Evolutionary conservation across 2,888 invertebrate genomes (phyloP).

Genomic region (Limnephilus rhombicus): DNA sequence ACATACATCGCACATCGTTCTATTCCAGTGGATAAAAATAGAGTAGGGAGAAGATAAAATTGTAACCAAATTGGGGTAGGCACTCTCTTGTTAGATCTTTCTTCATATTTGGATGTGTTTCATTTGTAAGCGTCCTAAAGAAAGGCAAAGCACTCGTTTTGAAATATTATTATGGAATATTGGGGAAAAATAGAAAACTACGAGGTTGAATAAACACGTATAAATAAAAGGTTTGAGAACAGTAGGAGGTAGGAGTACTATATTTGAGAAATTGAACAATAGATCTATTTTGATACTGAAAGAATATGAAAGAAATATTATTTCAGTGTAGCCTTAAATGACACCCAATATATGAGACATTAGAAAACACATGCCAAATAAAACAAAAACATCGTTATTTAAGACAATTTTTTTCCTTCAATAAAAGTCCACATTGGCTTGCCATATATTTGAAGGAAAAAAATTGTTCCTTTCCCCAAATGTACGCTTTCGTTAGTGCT

Average conservation of each 20-base stretch:
- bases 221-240: neutral
- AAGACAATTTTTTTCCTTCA: too few relatives aligned
- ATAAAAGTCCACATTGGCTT: too few relatives aligned
- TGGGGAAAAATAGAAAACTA: neutral
- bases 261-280: neutral
- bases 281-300: neutral
- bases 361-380: too few relatives aligned
- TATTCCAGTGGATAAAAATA: neutral
- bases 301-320: too few relatives aligned
- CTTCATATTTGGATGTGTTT: neutral
- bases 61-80: neutral
- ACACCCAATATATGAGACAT: too few relatives aligned
- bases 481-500: too few relatives aligned
- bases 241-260: neutral
- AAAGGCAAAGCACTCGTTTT: neutral
- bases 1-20: neutral
- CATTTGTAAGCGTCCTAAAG: neutral
- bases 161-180: neutral
- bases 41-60: neutral
- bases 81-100: neutral
- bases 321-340: too few relatives aligned
- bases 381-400: too few relatives aligned
- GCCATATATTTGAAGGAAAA: too few relatives aligned
- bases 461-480: too few relatives aligned
- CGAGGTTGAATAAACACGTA: neutral